These are phyloP conservation scores for Plagiodera versicolora DNA, from an alignment of 2,888 invertebrate species.

Conservation along the genomic window DNA sequence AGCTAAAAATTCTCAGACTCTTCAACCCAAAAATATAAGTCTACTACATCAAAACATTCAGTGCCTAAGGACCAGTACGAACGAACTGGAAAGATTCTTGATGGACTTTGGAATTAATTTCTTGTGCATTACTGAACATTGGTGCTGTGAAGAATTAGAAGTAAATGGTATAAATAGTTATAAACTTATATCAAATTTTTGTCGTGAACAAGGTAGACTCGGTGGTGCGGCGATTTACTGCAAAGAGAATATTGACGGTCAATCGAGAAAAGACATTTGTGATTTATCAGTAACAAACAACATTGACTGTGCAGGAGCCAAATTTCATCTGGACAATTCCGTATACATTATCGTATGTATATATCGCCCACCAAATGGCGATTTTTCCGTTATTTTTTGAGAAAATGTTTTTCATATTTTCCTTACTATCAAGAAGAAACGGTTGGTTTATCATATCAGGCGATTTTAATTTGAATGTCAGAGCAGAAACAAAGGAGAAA, in stretches of 20 bases:
- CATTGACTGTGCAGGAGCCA: slow-evolving; percentile 3
- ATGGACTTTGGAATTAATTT: not conserved
- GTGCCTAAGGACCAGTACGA: not conserved
- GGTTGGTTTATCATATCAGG: not conserved
- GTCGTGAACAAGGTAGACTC: too few species aligned
- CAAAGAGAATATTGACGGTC: too few species aligned
- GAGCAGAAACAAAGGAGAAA: not conserved
- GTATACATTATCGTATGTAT: slow-evolving; percentile 9
- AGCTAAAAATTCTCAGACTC: not conserved
- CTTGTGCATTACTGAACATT: slow-evolving; percentile 1
- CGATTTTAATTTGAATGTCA: not conserved
- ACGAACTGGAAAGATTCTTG: not conserved
- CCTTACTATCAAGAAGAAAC: slow-evolving; percentile 1
- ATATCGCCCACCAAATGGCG: slow-evolving; percentile 6
- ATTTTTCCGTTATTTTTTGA: slow-evolving; percentile 5
- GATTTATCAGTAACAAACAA: slow-evolving; percentile 2
- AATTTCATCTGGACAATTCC: slow-evolving; percentile 9
- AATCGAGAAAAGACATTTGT: not conserved
- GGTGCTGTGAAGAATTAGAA: slow-evolving; percentile 4
- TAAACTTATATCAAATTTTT: too few species aligned
- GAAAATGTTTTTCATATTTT: slow-evolving; percentile 1
- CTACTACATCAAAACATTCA: not conserved
- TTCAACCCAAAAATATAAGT: slow-evolving; percentile 1
- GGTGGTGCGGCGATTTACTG: too few species aligned
- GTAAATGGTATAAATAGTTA: not conserved